Evolutionary conservation across 2,797 vertebrate genomes (phyloP), one percentile per base, ranked within the genome.

Genomic region (Chaenodraco wilsoni): DNA sequence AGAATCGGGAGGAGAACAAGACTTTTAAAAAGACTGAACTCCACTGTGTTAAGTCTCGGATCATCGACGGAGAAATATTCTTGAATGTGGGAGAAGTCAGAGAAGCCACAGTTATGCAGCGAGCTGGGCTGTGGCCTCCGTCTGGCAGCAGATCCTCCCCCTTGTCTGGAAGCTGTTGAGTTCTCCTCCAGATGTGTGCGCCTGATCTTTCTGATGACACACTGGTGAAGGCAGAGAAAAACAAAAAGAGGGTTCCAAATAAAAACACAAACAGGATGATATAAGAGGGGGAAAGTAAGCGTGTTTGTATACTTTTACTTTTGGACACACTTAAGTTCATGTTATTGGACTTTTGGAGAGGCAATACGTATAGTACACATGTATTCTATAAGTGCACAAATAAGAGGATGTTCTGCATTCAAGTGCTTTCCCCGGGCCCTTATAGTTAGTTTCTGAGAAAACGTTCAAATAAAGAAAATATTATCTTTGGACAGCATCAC

Each of bases 171-270:
- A 91, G 85, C 88, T 72, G 87, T 85, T 87, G 87, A 90, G 77
- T 72, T 87, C 76, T 89, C 78, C 81, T 87, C 89, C 92, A 94
- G 91, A 94, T 92, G 92, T 92, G 84, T 74, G 59, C 7, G 74
- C 70, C 52, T 60, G 63, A 82, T 89, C 69, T 61, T 76, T 82
- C 84, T 87, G 74, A 88, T 85, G 82, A 89, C 60, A 74, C 74
- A 51, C 69, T 64, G 76, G 54, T 21, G 63, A 64, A 84, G 74
- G 69, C 70, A n/a, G 66, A 77, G 62, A 68, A 46, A 27, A 76
- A 72, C 44, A 82, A 54, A 78, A 76, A 63, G 17, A 3, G 13
- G 45, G 43, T 9, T 33, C 5, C 14, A 65, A 74, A 45, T 27
- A 46, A 71, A 21, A 79, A 76, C 52, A 82, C 41, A 87, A 82